Evolutionary conservation across 2,888 invertebrate species (phyloP), one percentile per base, ranked within the genome.

Genomic region (Cancer borealis): DNA sequence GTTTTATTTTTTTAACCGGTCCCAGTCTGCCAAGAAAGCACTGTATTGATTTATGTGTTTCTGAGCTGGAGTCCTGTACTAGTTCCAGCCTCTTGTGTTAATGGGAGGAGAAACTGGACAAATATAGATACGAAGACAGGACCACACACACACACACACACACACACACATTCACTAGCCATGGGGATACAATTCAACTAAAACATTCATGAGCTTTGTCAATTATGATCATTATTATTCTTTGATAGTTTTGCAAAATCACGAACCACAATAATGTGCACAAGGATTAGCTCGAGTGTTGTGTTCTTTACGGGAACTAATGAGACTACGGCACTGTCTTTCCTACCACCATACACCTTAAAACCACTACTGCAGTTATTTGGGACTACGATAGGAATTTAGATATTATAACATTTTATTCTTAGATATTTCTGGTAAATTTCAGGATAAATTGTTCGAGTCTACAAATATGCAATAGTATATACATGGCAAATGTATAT

Each of bases 221-320:
- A 14, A 54, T 26, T 73, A 73, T 73, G 73, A 73, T 73, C 6
- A 73, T 73, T 73, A 26, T 73, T 26, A 73, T 73, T 26, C 26
- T 73, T 73, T n/a, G 8, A 26, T 2, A 26, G 26, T 73, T 26
- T 26, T 6, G 73, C n/a, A 73, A 73, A 73, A 73, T 26, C 54
- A 14, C 79, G 89, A 60, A 46, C 73, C 88, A 92, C 93, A 93
- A 39, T 79, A 47, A 39, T 93, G 92, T 93, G 89, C 46, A 47
- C 88, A n/a, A 73, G 26, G 5, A 47, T 47, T 89, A 73, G 73
- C 89, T 79, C 46, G 73, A 89, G 87, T 93, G 89, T 89, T 45
- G 26, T 88, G 39, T 60, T 89, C 45, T 88, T 46, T 93, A 46
- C 89, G 93, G 93, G 73, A 92, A 93, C 79, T 79, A 93, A 73